These are phyloP conservation scores for Drosophila bunnanda DNA, from an alignment of 2,888 invertebrate genomes.

Conservation along the genomic window DNA sequence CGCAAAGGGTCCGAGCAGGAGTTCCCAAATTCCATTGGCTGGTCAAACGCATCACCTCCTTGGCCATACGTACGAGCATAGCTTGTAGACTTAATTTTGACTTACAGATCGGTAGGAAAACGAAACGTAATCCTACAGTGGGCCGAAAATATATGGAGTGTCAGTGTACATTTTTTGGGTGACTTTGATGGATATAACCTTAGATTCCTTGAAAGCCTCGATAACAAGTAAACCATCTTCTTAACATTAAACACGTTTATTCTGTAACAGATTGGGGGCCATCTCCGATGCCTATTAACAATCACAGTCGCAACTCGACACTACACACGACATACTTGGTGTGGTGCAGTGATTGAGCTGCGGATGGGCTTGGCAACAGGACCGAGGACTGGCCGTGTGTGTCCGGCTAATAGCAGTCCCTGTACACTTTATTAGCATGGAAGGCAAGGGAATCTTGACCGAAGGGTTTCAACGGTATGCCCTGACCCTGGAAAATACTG, in stretches of 20 bases:
- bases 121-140: neutral
- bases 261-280: constrained; percentile 1
- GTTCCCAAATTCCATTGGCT: no score
- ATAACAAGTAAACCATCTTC: neutral
- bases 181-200: neutral
- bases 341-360: neutral
- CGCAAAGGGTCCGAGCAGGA: neutral
- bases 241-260: constrained; percentile 19
- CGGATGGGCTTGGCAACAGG: constrained; percentile 18
- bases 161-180: neutral
- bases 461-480: constrained; percentile 5
- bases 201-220: no score
- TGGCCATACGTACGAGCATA: constrained; percentile 26
- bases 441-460: neutral
- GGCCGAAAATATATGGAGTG: neutral
- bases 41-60: neutral
- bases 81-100: constrained; percentile 17
- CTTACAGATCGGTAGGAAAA: neutral
- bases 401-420: constrained; percentile 17
- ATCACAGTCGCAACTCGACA: constrained; percentile 14
- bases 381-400: neutral
- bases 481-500: constrained; percentile 15
- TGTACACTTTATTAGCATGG: constrained; percentile 11
- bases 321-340: neutral
- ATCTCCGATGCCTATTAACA: constrained; percentile 7